A percentile compares a stretch with the other conserved stretches of the same genome.
These are phyloP conservation scores for Phorcus lineatus DNA, from an alignment of 2,888 invertebrate genomes.

Conservation along the genomic window DNA sequence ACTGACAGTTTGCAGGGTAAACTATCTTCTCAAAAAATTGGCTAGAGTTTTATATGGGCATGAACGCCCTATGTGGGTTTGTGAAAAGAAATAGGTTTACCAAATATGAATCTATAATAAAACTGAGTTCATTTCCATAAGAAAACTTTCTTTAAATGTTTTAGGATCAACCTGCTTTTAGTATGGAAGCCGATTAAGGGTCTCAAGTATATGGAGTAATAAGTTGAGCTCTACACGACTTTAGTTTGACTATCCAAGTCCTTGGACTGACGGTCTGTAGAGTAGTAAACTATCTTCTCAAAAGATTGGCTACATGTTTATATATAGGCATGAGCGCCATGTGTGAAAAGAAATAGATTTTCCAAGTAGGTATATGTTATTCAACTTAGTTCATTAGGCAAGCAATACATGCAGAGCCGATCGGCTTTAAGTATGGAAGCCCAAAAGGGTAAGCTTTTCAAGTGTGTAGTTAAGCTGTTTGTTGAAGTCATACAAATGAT, in stretches of 20 bases:
- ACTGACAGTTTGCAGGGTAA: slow-evolving; percentile 47
- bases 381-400: no score
- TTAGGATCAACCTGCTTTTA: no score
- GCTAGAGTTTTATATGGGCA: slow-evolving; percentile 45
- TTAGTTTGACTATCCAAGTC: slow-evolving; percentile 54
- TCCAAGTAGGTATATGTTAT: no score
- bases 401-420: no score
- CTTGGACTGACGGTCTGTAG: slow-evolving; percentile 54
- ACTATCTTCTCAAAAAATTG: slow-evolving; percentile 44
- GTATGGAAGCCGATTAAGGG: no score
- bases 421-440: no score
- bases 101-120: no score
- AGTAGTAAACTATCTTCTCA: slow-evolving; percentile 45
- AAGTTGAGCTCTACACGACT: slow-evolving; percentile 56
- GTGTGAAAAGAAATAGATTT: slow-evolving; percentile 35
- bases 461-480: slow-evolving; percentile 52
- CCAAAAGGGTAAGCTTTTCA: no score
- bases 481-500: no score
- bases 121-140: no score
- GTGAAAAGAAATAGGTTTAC: slow-evolving; percentile 32
- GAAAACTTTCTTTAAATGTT: no score
- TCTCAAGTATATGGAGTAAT: slow-evolving; percentile 51
- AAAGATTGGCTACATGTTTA: slow-evolving; percentile 39
- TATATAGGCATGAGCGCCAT: slow-evolving; percentile 44
- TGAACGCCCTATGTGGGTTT: slow-evolving; percentile 49